These are phyloP conservation scores for Hypomecis atomaria DNA, from an alignment of 2,888 invertebrate genomes.

Conservation along the genomic window DNA sequence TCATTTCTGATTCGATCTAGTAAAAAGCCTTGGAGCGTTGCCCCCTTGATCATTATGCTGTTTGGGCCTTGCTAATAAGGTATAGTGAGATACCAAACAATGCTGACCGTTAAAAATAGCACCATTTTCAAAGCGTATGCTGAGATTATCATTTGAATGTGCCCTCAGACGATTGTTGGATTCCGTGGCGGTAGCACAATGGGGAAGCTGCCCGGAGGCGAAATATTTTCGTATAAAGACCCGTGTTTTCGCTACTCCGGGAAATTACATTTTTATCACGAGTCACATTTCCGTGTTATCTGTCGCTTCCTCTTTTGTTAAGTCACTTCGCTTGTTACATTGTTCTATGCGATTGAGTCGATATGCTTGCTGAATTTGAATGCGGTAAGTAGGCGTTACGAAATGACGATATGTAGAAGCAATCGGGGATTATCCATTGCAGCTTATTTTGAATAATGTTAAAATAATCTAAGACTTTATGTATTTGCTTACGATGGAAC, in stretches of 20 bases:
- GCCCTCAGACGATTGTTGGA: conserved; percentile 80
- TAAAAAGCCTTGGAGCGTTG: too few species aligned
- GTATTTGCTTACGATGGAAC: too few species aligned
- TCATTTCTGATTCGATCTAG: too few species aligned
- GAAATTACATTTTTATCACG: conserved; percentile 74
- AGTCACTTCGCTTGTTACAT: conserved; percentile 47
- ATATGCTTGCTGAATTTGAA: conserved; percentile 31
- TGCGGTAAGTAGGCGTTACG: neutral
- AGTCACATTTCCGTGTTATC: conserved; percentile 63
- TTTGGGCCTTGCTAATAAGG: too few species aligned
- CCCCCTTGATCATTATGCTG: too few species aligned
- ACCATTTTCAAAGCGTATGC: conserved; percentile 66
- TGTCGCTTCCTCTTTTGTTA: conserved; percentile 51
- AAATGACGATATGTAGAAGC: neutral
- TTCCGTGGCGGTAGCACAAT: conserved; percentile 77
- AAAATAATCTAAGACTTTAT: too few species aligned
- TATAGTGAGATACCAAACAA: too few species aligned
- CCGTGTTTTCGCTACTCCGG: conserved; percentile 62
- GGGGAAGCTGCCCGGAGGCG: conserved; percentile 65
- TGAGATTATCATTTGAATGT: conserved; percentile 83
- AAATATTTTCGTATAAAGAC: conserved; percentile 74
- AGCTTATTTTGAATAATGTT: too few species aligned
- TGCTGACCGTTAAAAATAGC: too few species aligned
- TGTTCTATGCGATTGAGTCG: conserved; percentile 39
- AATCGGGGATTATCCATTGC: too few species aligned